These are phyloP conservation scores for Antheraea pernyi DNA, from an alignment of 1,140 invertebrate species.

Conservation along the genomic window DNA sequence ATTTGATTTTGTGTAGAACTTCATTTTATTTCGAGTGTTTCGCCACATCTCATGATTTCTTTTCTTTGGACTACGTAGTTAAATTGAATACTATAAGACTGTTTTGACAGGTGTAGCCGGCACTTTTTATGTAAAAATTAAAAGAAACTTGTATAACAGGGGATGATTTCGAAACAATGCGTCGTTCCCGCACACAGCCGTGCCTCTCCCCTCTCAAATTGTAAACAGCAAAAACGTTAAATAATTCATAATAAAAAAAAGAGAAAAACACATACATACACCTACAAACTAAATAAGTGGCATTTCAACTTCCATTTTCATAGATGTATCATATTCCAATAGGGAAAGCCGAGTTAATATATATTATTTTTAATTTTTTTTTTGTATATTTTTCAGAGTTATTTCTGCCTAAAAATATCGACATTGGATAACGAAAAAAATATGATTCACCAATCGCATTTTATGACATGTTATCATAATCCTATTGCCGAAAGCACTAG, in stretches of 20 bases:
- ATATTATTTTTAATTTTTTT: background rate
- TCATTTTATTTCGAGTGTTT: no score
- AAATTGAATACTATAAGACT: no score
- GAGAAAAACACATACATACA: slow-evolving; percentile 44
- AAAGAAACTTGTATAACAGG: background rate
- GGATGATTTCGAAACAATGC: background rate
- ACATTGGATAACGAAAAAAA: background rate
- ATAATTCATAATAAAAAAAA: slow-evolving; percentile 63
- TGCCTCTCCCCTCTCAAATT: slow-evolving; percentile 44
- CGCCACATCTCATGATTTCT: no score
- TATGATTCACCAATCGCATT: background rate
- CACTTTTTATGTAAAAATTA: no score
- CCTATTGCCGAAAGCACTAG: background rate
- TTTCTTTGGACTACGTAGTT: no score
- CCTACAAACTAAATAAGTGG: slow-evolving; percentile 70
- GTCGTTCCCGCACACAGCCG: slow-evolving; percentile 32
- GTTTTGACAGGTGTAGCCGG: no score
- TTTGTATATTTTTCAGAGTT: background rate
- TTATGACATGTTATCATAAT: no score
- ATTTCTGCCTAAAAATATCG: background rate
- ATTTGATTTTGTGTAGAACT: no score
- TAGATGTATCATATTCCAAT: background rate
- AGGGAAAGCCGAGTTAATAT: background rate
- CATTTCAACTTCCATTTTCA: slow-evolving; percentile 25
- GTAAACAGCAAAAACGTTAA: slow-evolving; percentile 56